Evolutionary conservation across 2,888 invertebrate species (phyloP).

Genomic region (Drosophila antonietae): DNA sequence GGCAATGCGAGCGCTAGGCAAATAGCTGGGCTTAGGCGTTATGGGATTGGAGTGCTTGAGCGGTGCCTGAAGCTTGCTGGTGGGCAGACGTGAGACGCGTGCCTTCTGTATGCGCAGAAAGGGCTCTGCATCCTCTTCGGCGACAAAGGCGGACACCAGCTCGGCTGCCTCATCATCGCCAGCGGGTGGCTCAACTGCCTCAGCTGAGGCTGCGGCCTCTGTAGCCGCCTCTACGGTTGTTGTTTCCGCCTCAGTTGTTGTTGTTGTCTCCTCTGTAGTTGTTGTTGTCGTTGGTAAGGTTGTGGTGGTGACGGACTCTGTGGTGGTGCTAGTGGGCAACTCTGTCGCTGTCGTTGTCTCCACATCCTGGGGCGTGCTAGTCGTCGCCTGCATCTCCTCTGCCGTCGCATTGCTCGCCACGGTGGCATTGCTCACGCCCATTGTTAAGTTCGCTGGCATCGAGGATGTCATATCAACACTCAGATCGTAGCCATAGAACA

Average conservation of each 20-base stretch:
- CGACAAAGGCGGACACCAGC: slow-evolving; percentile 75
- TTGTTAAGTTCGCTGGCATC: slow-evolving; percentile 53
- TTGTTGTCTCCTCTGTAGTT: slow-evolving; percentile 57
- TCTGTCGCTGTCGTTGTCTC: slow-evolving; percentile 37
- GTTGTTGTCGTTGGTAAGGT: slow-evolving; percentile 19
- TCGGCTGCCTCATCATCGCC: slow-evolving; percentile 74
- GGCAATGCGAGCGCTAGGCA: slow-evolving; percentile 65
- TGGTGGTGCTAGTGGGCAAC: slow-evolving; percentile 5
- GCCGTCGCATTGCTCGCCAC: slow-evolving; percentile 44
- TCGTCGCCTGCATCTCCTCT: slow-evolving; percentile 43
- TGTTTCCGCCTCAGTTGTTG: slow-evolving; percentile 47
- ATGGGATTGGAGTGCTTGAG: slow-evolving; percentile 65
- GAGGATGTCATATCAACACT: slow-evolving; percentile 84
- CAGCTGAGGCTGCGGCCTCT: slow-evolving; percentile 52
- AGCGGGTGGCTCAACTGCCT: slow-evolving; percentile 55
- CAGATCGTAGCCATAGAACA: slow-evolving; percentile 93
- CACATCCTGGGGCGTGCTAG: slow-evolving; percentile 47
- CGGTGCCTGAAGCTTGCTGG: slow-evolving; percentile 79
- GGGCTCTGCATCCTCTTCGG: slow-evolving; percentile 72
- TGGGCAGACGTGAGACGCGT: slow-evolving; percentile 70
- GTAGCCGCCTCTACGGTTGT: slow-evolving; percentile 47
- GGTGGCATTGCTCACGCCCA: slow-evolving; percentile 38
- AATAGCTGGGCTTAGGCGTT: slow-evolving; percentile 67
- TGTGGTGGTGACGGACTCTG: slow-evolving; percentile 33
- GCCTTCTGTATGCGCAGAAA: slow-evolving; percentile 79